These are phyloP conservation scores for Setophaga petechia DNA, from an alignment of 2,113 vertebrate genomes.

Conservation along the genomic window DNA sequence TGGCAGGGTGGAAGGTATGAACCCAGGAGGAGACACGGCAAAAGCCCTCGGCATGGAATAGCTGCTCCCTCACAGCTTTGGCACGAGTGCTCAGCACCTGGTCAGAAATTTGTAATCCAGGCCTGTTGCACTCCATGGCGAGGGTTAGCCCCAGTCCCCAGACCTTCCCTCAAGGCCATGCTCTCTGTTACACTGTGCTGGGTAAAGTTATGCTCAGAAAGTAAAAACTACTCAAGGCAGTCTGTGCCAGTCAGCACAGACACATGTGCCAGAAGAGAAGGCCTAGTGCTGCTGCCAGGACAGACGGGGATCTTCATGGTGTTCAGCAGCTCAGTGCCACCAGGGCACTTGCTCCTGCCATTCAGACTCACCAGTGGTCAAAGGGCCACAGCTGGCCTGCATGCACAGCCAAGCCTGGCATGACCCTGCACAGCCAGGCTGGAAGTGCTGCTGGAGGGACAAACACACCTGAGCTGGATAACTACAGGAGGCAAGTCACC, in stretches of 20 bases:
- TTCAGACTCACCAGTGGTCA: background rate
- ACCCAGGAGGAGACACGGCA: background rate
- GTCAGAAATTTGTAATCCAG: background rate
- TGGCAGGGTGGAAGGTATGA: background rate
- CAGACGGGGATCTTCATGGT: background rate
- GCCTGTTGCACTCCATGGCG: background rate
- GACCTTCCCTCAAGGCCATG: background rate
- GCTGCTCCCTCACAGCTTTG: slow-evolving; percentile 23
- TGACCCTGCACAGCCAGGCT: background rate
- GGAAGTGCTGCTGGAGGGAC: background rate
- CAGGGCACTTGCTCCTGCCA: background rate
- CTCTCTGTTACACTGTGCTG: background rate
- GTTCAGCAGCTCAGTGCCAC: background rate
- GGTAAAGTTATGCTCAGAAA: background rate
- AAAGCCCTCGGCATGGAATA: background rate
- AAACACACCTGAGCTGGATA: background rate
- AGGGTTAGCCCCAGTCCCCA: background rate
- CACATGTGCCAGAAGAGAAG: background rate
- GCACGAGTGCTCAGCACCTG: slow-evolving; percentile 12
- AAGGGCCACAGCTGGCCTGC: background rate
- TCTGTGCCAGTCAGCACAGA: background rate
- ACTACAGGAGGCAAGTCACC: background rate
- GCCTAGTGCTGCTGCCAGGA: background rate
- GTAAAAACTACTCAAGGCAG: background rate
- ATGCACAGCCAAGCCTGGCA: background rate